Evolutionary conservation across 1,140 invertebrate species (phyloP), one percentile per base, ranked within the genome.

Genomic region (Dufourea novaeangliae): DNA sequence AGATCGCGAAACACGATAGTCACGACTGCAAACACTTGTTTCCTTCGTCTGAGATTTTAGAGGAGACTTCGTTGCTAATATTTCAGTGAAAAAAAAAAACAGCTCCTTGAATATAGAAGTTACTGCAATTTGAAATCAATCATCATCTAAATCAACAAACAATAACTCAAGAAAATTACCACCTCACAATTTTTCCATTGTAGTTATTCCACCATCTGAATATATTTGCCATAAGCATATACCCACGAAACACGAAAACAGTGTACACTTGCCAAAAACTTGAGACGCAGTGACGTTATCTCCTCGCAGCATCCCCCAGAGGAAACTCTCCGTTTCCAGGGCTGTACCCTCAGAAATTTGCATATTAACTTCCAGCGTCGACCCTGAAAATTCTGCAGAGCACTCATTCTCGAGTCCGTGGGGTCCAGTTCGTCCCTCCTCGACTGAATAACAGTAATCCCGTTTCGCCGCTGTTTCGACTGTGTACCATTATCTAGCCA

Each of bases 401-500:
- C 46, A 0, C 29, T 83, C 68, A 69, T 73, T 81, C 32, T n/a
- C n/a, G n/a, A 56, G 44, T 22, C 37, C 25, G 14, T n/a, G 12
- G 27, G 22, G 27, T 25, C 14, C 46, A 27, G 10, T 39, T 14
- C 25, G 25, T 14, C 54, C 3, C 12, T 2, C 17, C 34, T 3
- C 4, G 29, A 32, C 27, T 46, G 64, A 54, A 76, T 76, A 61
- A 76, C 59, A 32, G 78, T 88, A 89, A 89, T 88, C 84, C 86
- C 75, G 66, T 71, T 75, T 59, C 50, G 57, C 78, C 68, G 57
- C 66, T 56, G 69, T 88, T 87, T n/a, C n/a, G n/a, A n/a, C n/a
- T n/a, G n/a, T n/a, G n/a, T n/a, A n/a, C 85, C 85, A 91, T 91
- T 91, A 91, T 91, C 87, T 85, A 70, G 73, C 85, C 86, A 90